Base-by-base conservation (phyloP, 37 sponge, comb jelly and placozoan genomes). In the Beroe ovata region DNA sequence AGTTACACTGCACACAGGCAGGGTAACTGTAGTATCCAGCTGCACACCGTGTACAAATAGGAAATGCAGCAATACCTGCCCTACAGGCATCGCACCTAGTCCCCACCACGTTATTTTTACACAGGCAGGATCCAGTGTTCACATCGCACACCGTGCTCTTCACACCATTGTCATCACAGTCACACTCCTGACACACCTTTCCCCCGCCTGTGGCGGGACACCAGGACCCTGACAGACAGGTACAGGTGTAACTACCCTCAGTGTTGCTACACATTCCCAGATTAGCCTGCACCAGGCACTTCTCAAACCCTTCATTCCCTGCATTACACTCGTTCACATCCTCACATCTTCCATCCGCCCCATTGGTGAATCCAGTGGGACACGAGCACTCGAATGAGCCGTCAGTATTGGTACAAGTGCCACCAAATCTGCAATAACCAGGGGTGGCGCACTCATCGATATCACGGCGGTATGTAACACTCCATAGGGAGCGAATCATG, bases 291-390 rank as follows among this genome's bases (percentile, higher is more conserved):
- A 66, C 35, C 69, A 66, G 69, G 34, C 69, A 66, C 30, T 66
- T 66, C 18, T 29, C 34, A 16, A 34, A 66, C 35, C 69, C 69
- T 14, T 34, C 69, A 1, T 2, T 30, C 2, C 35, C 69, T 11
- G 19, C 16, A 18, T 2, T 4, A 66, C 69, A 66, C 69, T 66
- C 69, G 30, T 66, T 66, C 36, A 33, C 69, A 66, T 66, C 69
- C 69, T 66, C 36, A 32, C 69, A 66, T 37, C 30, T 29, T 16
- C 69, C 69, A 29, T 66, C 69, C 29, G 36, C 18, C 36, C 69
- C 69, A 1, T 34, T 37, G 32, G 32, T 30, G 69, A 34, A 66
- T 16, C 69, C 69, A 2, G 33, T 2, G 32, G 33, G 35, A 30
- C 69, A 66, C 36, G 35, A 19, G 36, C 69, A 66, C 16, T 4